A percentile compares a stretch with the other conserved stretches of the same genome.
Conservation (phyloP, 2,113 vertebrate species). For the Leptocoma aspasia region DNA sequence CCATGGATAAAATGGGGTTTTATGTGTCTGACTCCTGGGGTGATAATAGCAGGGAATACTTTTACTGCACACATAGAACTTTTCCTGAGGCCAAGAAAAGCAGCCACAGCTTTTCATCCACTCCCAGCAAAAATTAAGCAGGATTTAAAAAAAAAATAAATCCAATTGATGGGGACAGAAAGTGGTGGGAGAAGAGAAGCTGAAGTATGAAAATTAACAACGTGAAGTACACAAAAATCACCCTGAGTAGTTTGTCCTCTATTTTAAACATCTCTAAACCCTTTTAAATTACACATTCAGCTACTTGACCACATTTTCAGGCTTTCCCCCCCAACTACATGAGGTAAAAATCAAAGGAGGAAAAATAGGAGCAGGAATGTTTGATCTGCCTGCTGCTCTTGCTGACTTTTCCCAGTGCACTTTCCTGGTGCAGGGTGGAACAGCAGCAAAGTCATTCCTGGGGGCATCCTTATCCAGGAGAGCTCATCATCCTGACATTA, state of each 20-base stretch:
- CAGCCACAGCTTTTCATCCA: constrained; percentile 50
- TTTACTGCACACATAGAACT: constrained; percentile 49
- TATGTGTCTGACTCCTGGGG: constrained; percentile 49
- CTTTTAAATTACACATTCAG: neutral
- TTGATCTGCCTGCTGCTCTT: neutral
- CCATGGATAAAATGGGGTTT: constrained; percentile 6
- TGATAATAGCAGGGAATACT: constrained; percentile 59
- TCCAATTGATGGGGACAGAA: constrained; percentile 27
- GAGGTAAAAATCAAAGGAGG: constrained; percentile 21
- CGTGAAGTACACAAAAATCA: neutral
- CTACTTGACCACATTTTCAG: neutral
- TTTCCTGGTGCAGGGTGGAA: neutral
- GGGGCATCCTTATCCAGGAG: neutral
- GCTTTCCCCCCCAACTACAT: neutral
- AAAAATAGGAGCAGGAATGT: neutral
- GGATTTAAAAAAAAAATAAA: constrained; percentile 11
- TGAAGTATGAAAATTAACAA: constrained; percentile 26
- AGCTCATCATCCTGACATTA: neutral
- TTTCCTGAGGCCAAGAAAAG: constrained; percentile 51
- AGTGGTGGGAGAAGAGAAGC: constrained; percentile 17
- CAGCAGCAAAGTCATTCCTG: neutral
- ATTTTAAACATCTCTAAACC: neutral
- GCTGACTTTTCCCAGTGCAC: neutral
- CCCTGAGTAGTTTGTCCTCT: neutral
- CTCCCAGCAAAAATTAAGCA: constrained; percentile 55